Conservation (phyloP, 1,140 invertebrate genomes). For the Microplitis mediator region DNA sequence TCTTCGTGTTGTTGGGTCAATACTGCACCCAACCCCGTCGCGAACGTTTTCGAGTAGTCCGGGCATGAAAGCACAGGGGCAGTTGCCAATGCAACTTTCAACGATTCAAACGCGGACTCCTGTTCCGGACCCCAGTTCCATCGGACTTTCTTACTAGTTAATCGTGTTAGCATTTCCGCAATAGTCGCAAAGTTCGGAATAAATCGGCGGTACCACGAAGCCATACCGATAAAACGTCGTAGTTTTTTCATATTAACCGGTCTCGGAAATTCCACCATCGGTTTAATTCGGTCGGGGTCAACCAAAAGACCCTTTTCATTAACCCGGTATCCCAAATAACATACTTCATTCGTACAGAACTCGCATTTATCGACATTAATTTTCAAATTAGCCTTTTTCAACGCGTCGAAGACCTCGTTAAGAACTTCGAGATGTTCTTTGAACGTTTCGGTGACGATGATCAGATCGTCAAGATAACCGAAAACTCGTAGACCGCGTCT, state of each 20-base stretch:
- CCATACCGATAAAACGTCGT: no score
- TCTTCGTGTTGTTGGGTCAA: no score
- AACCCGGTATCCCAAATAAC: neutral
- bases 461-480: no score
- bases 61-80: neutral
- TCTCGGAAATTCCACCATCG: neutral
- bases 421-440: no score
- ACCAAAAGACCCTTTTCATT: neutral
- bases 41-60: no score
- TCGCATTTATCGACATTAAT: neutral
- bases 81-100: slow-evolving; percentile 27
- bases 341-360: neutral
- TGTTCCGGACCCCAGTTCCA: slow-evolving; percentile 38
- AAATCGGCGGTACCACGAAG: no score
- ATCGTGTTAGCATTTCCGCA: slow-evolving; percentile 39
- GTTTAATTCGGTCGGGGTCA: neutral
- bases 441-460: no score
- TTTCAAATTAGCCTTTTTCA: neutral
- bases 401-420: no score
- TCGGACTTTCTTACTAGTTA: slow-evolving; percentile 42
- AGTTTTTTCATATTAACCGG: neutral
- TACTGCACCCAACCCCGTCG: no score
- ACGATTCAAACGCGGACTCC: neutral
- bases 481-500: no score
- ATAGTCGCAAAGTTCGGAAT: slow-evolving; percentile 41